phyloP scores from a whole-genome alignment of 2,797 vertebrate genomes.

The Channallabes apus region DNA sequence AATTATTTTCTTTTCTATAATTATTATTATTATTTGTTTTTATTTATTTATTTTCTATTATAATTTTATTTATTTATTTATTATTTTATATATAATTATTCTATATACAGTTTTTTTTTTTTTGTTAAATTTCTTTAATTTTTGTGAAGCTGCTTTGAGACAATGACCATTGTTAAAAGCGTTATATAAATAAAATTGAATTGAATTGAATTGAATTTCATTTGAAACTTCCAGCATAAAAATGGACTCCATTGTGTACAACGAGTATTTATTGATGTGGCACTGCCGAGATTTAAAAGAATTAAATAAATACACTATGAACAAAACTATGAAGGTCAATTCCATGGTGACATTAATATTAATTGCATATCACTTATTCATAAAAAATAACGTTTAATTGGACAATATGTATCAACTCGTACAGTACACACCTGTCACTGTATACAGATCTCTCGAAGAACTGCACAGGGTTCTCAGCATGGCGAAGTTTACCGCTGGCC shows the following conservation, averaged over 20 bases:
- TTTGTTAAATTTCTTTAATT: too few relatives aligned
- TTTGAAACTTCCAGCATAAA: background rate
- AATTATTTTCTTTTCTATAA: too few relatives aligned
- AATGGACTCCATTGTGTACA: background rate
- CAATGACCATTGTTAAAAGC: too few relatives aligned
- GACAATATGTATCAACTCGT: background rate
- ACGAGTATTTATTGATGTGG: background rate
- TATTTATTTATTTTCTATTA: too few relatives aligned
- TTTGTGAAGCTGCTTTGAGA: too few relatives aligned
- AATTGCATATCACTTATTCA: background rate
- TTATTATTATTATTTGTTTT: too few relatives aligned
- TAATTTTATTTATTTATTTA: too few relatives aligned
- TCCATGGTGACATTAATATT: background rate
- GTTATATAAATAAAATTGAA: too few relatives aligned
- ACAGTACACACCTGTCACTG: slow-evolving; percentile 83
- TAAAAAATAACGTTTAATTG: background rate
- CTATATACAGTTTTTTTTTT: too few relatives aligned
- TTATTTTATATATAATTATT: too few relatives aligned
- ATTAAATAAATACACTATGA: background rate
- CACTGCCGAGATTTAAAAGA: background rate
- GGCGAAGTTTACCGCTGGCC: slow-evolving; percentile 72
- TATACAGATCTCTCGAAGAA: slow-evolving; percentile 94
- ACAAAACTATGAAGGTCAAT: background rate
- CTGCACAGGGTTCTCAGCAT: slow-evolving; percentile 78
- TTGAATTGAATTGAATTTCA: too few relatives aligned